Base-by-base conservation (phyloP, 2,113 vertebrate species). In the Barbus barbus region DNA sequence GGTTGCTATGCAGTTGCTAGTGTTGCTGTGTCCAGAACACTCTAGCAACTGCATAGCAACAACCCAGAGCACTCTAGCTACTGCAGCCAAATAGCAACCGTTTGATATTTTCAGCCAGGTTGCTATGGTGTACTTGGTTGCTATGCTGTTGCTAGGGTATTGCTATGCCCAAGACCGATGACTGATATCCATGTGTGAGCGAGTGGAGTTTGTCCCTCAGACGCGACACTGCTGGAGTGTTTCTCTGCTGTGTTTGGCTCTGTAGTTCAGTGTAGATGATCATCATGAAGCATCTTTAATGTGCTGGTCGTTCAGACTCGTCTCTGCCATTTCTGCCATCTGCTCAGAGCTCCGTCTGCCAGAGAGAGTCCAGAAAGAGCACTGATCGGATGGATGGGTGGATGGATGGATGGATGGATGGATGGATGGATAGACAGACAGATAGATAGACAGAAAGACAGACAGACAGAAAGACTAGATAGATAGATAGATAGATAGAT, bases 271-370 rank as follows among this genome's bases (percentile, higher is more conserved):
- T 67, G 28, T 67, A 33, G 31, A 20, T 53, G 51, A 53, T 53
- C 16, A 51, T 51, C 16, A 51, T 46, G 44, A 46, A 46, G 44
- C 13, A 2, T 48, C 13, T 48, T 2, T 82, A 60, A 78, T 75
- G 67, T 73, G 78, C 78, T 78, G 61, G 22, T 28, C 63, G 28
- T 72, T 84, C 86, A 87, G 83, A 65, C 63, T 82, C 53, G 1
- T 53, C 72, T 69, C 61, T 76, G 63, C 87, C 87, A 88, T 88
- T 81, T 88, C 61, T 76, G 63, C 87, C 87, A 88, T 88, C 87
- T 88, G 87, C 61, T 83, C 86, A 58, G 72, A 61, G 78, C 71
- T 36, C 18, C n/a, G 36, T 69, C 36, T 85, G 86, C 84, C 86
- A 87, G 41, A 85, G 60, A 85, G 24, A 85, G 69, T 81, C 76